These are phyloP conservation scores for Drosophila kepulauana DNA, from an alignment of 1,140 invertebrate genomes.

Conservation along the genomic window DNA sequence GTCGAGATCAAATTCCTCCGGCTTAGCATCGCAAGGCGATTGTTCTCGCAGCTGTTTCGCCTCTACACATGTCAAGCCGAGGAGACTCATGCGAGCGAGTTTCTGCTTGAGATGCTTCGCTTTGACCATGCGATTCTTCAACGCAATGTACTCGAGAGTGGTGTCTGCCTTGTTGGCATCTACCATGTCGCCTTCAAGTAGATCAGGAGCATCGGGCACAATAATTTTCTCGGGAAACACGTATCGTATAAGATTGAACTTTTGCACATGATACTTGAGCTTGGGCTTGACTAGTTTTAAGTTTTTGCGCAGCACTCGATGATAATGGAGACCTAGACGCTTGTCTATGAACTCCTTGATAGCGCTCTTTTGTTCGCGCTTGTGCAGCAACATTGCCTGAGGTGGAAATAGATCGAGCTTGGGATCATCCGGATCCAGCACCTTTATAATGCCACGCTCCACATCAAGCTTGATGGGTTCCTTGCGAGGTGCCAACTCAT, in stretches of 20 bases:
- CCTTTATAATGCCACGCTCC: constrained; percentile 71
- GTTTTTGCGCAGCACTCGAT: constrained; percentile 72
- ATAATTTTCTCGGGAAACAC: constrained; percentile 65
- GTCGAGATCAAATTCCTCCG: constrained; percentile 57
- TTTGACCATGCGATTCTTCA: constrained; percentile 52
- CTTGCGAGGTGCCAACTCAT: constrained; percentile 73
- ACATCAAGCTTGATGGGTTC: constrained; percentile 74
- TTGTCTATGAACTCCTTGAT: constrained; percentile 65
- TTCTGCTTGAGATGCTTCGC: constrained; percentile 60
- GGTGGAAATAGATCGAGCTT: constrained; percentile 70
- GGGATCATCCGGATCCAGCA: constrained; percentile 72
- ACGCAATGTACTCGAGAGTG: constrained; percentile 64
- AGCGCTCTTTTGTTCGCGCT: constrained; percentile 54
- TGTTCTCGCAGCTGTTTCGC: constrained; percentile 41
- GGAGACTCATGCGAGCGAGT: constrained; percentile 60
- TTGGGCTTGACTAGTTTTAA: constrained; percentile 69
- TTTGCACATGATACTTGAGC: constrained; percentile 64
- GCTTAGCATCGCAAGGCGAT: constrained; percentile 58
- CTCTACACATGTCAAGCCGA: constrained; percentile 67
- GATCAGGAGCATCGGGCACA: constrained; percentile 44
- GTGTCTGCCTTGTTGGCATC: constrained; percentile 62
- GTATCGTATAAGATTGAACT: constrained; percentile 81
- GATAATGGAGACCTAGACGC: constrained; percentile 71
- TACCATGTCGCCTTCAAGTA: constrained; percentile 53
- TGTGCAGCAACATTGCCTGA: constrained; percentile 35